phyloP scores from a whole-genome alignment of 1,140 invertebrate genomes.

The Adelges cooleyi region DNA sequence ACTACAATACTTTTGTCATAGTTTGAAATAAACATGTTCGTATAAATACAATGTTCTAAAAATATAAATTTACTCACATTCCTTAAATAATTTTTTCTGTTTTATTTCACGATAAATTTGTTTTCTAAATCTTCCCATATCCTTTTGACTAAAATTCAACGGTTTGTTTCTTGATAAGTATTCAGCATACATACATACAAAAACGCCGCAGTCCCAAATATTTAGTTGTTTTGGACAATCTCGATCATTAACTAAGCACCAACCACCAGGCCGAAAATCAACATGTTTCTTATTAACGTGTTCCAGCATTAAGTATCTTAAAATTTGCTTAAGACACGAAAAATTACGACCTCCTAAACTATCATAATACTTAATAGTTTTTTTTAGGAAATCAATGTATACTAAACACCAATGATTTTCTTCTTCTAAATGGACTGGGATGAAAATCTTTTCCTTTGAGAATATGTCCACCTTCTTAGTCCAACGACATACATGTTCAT shows the following conservation, averaged over 20 bases:
- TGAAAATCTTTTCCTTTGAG: conserved; percentile 62
- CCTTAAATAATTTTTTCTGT: conserved; percentile 31
- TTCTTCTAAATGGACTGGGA: conserved; percentile 79
- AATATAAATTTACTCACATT: no score
- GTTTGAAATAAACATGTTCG: no score
- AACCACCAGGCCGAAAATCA: conserved; percentile 56
- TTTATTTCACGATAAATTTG: conserved; percentile 89
- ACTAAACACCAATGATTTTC: conserved; percentile 90
- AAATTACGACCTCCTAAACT: conserved; percentile 77
- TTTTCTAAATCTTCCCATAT: conserved; percentile 86
- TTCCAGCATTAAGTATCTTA: conserved; percentile 72
- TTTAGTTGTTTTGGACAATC: conserved; percentile 80
- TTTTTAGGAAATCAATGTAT: conserved; percentile 69
- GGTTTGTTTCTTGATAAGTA: conserved; percentile 64
- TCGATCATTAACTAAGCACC: conserved; percentile 42
- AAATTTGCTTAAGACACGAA: conserved; percentile 52
- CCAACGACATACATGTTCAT: conserved; percentile 6
- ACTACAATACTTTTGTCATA: no score
- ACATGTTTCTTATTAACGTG: conserved; percentile 74
- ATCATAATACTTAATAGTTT: conserved; percentile 77
- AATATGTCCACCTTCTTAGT: conserved; percentile 61
- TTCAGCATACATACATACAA: conserved; percentile 92
- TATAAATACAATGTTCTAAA: no score
- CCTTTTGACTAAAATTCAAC: conserved; percentile 66
- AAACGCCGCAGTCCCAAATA: conserved; percentile 94